Percentiles rank a stretch among this genome's conserved stretches.
These are phyloP conservation scores for Hymenochirus boettgeri DNA, from an alignment of 2,113 vertebrate species.

Conservation along the genomic window DNA sequence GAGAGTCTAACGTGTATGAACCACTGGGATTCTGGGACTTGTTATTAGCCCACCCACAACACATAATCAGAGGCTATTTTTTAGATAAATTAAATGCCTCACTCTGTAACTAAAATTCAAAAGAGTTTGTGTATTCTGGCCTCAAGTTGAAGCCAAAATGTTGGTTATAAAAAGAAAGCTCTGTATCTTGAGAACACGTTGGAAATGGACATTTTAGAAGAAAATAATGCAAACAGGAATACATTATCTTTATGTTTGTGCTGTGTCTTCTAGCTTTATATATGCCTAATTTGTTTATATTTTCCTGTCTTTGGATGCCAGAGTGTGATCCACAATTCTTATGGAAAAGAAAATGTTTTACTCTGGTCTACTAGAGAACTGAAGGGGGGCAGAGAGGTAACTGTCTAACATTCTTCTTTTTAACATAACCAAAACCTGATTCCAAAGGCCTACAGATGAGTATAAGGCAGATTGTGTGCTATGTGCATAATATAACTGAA, in stretches of 20 bases:
- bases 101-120: constrained; percentile 28
- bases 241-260: constrained; percentile 23
- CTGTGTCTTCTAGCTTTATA: constrained; percentile 19
- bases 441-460: constrained; percentile 16
- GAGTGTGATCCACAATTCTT: constrained; percentile 4
- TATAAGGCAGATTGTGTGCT: constrained; percentile 15
- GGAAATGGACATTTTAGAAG: constrained; percentile 8
- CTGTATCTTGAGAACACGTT: constrained; percentile 32
- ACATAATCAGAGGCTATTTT: constrained; percentile 31
- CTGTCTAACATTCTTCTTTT: constrained; percentile 20
- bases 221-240: constrained; percentile 12
- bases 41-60: constrained; percentile 35
- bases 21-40: constrained; percentile 31
- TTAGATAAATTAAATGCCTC: constrained; percentile 33
- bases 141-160: constrained; percentile 30
- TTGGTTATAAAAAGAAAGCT: constrained; percentile 26
- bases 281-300: constrained; percentile 38
- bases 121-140: constrained; percentile 33
- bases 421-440: neutral
- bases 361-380: constrained; percentile 30
- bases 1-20: constrained; percentile 11
- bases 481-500: neutral
- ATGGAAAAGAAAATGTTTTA: constrained; percentile 20
- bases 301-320: constrained; percentile 24
- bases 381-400: neutral